These are phyloP conservation scores for Ametastegia equiseti DNA, from an alignment of 2,888 invertebrate genomes.

Conservation along the genomic window DNA sequence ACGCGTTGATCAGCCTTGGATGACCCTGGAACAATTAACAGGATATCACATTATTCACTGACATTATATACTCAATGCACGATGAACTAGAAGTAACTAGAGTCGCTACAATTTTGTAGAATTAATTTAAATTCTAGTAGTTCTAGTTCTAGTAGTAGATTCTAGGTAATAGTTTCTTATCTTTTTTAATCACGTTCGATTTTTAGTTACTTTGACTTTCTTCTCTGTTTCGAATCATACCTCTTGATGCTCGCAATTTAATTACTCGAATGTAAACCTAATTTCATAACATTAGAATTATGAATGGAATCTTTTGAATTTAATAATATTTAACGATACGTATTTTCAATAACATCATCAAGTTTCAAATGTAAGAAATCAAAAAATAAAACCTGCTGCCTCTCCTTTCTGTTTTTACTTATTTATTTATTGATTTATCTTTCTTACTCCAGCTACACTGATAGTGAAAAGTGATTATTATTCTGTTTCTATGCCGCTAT, in stretches of 20 bases:
- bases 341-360: too few relatives aligned
- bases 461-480: not conserved
- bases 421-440: not conserved
- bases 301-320: not conserved
- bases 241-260: too few relatives aligned
- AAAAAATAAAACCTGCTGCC: not conserved
- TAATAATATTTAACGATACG: not conserved
- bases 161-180: too few relatives aligned
- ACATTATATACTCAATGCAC: not conserved
- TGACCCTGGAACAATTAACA: conserved; percentile 85
- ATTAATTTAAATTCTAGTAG: too few relatives aligned
- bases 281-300: too few relatives aligned
- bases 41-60: conserved; percentile 24
- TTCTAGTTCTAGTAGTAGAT: too few relatives aligned
- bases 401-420: too few relatives aligned
- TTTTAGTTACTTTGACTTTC: too few relatives aligned
- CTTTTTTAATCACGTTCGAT: too few relatives aligned
- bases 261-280: too few relatives aligned
- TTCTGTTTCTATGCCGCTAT: not conserved
- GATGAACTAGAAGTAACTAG: not conserved
- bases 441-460: not conserved
- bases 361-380: not conserved
- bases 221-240: too few relatives aligned
- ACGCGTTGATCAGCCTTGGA: conserved; percentile 89
- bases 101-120: not conserved